Evolutionary conservation across 2,888 invertebrate genomes (phyloP), one percentile per base, ranked within the genome.

Genomic region (Temnothorax ravouxi): DNA sequence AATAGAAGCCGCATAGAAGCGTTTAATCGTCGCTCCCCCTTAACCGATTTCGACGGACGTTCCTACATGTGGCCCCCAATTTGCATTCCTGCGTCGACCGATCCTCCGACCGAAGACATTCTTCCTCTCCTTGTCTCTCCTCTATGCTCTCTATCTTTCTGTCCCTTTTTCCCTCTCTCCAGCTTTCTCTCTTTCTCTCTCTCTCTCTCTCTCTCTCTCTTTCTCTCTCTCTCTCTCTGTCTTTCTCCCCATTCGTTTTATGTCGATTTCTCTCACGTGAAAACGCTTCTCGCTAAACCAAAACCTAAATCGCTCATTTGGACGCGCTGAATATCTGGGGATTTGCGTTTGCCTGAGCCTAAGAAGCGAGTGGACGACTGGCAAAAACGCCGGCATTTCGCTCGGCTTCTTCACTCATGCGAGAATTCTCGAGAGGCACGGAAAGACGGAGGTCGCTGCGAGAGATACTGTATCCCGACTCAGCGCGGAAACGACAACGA

Each of bases 351-450:
- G 13, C 25, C 25, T 15, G 34, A 52, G 41, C 21, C 18, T n/a
- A 54, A 79, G 38, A 71, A 44, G 34, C 25, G 34, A 38, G 59
- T 80, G 71, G 61, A 61, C 66, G 69, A 71, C 41, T 81, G 77
- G 67, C 67, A 67, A 52, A 89, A 89, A 90, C 88, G 66, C 69
- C 62, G 86, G 84, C 85, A 88, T 88, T 91, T 87, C 88, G 80
- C 88, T 79, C 41, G 54, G 71, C 41, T 84, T 66, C 76, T 75
- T 44, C 50, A 52, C n/a, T 77, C 67, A 80, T 64, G 66, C 59
- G 77, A 77, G 67, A 77, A 44, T 6, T 11, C 54, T 38, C 67
- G 74, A 71, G 80, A 59, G 56, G 21, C 82, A 44, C 25, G 85
- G 34, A 18, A 25, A 29, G 84, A 71, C 15, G 64, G 50, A 38